Evolutionary conservation across 2,888 invertebrate species (phyloP), one percentile per base, ranked within the genome.

Genomic region (Apamea anceps): DNA sequence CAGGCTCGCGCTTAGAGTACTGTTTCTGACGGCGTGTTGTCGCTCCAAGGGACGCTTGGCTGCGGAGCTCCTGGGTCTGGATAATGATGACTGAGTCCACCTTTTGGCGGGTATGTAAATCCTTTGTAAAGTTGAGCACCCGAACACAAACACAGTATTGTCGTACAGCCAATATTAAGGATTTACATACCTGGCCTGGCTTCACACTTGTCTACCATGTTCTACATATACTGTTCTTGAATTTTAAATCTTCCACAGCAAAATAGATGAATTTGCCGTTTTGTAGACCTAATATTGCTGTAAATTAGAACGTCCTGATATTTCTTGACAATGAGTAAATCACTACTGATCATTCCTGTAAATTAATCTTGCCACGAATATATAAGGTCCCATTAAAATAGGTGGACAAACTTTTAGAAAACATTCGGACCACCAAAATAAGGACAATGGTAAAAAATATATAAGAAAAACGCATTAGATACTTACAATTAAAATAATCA

Each of bases 1-100:
- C 96, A 97, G 99, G 86, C 97, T 99, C 84, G 99, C 99, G 70
- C 97, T 99, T 90, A 97, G 98, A 91, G 98, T 99, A 92, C 98
- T 99, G 93, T 99, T 99, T 96, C 97, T 99, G 97, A 99, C 98
- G 68, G 97, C 99, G 87, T 99, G 99, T 96, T 99, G 99, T 96
- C 98, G 98, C 90, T 98, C 98, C 92, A 98, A 98, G 94, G 98
- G 98, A 83, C 98, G 98, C 91, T 97, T 98, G 95, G 98, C 98
- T 95, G 98, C 98, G 87, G 98, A 98, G 95, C 97, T 99, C 84
- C 98, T 98, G 92, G 98, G 98, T 89, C 97, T 99, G 97, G 99
- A 99, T 94, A 98, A 98, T 94, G 98, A 99, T 95, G 98, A 98
- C 97, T 98, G 98, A 97, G 85, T 88, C 21, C 90, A 90, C 67